Evolutionary conservation across 64 coral and sea anemone species (phyloP), one percentile per base, ranked within the genome.

Genomic region (Hydrozoanthus tunicans): DNA sequence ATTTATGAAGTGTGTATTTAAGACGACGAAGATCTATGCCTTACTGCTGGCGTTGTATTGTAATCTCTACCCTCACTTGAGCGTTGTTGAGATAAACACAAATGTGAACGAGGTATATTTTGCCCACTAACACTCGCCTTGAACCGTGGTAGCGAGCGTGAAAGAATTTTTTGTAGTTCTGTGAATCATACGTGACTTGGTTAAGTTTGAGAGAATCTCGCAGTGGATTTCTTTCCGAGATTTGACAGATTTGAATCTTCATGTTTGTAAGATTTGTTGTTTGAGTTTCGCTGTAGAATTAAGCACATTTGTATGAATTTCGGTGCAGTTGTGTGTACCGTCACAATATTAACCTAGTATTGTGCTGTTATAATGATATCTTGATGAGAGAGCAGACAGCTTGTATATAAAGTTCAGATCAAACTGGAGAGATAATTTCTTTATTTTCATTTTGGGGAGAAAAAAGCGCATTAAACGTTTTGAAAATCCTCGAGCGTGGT

Each of bases 361-460:
- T 94, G 93, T 86, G 15, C 61, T 91, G 84, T 94, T 94, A 90
- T 94, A 91, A 94, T 94, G 79, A 94, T 94, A 94, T 77, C 93
- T 85, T 93, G 71, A 93, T 78, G 79, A 84, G 73, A 94, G 25
- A 54, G 61, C 63, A 32, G 82, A 90, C 89, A 90, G 90, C 93
- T 79, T 94, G 93, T 94, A 94, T 92, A 94, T 94, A 94, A 81
- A 94, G 80, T 91, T 94, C 93, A 94, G 90, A 94, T 90, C 64
- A 77, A 91, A 63, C 61, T 90, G 79, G 80, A 82, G 73, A 90
- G 69, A 91, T 81, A 93, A 86, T 93, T 83, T 91, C 89, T 91
- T 92, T 97, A 97, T 97, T 97, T 97, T 97, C 95, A 70, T 94
- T 97, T 97, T 94, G 95, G 92, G 91, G 91, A 43, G 32, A 93